phyloP scores from a whole-genome alignment of 2,888 invertebrate genomes.

The Tricholauxania praeusta region DNA sequence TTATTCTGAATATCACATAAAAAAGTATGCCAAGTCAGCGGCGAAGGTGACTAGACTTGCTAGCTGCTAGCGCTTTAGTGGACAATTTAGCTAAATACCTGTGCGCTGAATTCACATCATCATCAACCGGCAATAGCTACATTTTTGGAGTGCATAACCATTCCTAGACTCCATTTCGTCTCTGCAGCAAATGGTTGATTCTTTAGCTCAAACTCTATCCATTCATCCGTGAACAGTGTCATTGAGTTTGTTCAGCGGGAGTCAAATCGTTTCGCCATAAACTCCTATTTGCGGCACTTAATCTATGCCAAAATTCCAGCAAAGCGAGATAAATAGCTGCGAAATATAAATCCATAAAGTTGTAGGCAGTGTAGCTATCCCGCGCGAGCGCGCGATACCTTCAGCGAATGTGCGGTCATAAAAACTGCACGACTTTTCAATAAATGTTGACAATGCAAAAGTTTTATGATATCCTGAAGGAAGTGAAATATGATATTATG shows the following conservation, averaged over 20 bases:
- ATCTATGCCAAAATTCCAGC: conserved; percentile 64
- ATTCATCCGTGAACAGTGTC: conserved; percentile 15
- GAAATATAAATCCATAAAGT: conserved; percentile 62
- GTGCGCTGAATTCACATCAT: conserved; percentile 28
- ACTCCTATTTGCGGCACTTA: conserved; percentile 61
- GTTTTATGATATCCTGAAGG: conserved; percentile 68
- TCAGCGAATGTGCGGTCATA: conserved; percentile 53
- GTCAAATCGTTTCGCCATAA: conserved; percentile 54
- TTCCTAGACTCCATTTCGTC: neutral
- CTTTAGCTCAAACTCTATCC: conserved; percentile 17
- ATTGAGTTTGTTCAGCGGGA: conserved; percentile 50
- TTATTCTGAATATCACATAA: no score
- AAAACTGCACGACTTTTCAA: conserved; percentile 69
- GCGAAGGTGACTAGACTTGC: conserved; percentile 11
- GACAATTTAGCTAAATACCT: conserved; percentile 33
- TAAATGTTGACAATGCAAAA: conserved; percentile 68
- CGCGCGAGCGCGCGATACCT: conserved; percentile 44
- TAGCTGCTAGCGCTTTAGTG: no score
- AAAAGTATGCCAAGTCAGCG: neutral
- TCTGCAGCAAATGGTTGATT: conserved; percentile 1
- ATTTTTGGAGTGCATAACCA: neutral
- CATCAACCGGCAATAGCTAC: conserved; percentile 13
- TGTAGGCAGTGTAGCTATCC: conserved; percentile 26
- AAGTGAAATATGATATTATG: conserved; percentile 68
- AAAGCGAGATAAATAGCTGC: conserved; percentile 65